Evolutionary conservation across 2,797 vertebrate species (phyloP), one percentile per base, ranked within the genome.

Genomic region (Rousettus madagascariensis): DNA sequence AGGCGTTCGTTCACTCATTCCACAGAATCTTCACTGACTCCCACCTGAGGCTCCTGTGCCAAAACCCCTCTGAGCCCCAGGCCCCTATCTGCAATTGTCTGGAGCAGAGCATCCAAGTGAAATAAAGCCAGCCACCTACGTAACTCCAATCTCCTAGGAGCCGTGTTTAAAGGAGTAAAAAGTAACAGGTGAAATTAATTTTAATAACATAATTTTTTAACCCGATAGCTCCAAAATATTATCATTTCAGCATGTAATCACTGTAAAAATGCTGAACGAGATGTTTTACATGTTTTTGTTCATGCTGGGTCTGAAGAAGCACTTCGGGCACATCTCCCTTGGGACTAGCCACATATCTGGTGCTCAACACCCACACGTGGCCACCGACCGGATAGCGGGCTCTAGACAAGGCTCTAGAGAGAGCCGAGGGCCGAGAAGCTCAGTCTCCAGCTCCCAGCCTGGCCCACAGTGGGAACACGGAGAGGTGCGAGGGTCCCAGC

Each of bases 91-190:
- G 33, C n/a, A 69, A 71, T 17, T 4, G 5, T 41, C 61, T 4
- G 16, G 65, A 88, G 38, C n/a, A 0, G 10, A 46, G 9, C 4
- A 2, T 2, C 28, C 30, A 30, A 5, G 1, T 10, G 17, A 16
- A 43, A 26, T 4, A 51, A 17, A 53, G 13, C 0, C 1, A 61
- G 26, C 19, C 66, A 8, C 0, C 0, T 1, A 0, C 0, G 10
- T 10, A 1, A 20, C 10, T 59, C 12, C n/a, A 20, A 33, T 13
- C 38, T 85, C 51, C 57, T 90, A 8, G 16, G 4, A 19, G 69
- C 69, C 74, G 33, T 49, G 10, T 38, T 53, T 3, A 33, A 66
- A 90, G 59, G 61, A 28, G 13, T 13, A 26, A 46, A 84, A 74
- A 53, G n/a, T 59, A 61, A 43, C 91, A 49, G 59, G 53, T 38